Evolutionary conservation across 2,113 vertebrate species (phyloP), one percentile per base, ranked within the genome.

Genomic region (Chamaetylas fuelleborni): DNA sequence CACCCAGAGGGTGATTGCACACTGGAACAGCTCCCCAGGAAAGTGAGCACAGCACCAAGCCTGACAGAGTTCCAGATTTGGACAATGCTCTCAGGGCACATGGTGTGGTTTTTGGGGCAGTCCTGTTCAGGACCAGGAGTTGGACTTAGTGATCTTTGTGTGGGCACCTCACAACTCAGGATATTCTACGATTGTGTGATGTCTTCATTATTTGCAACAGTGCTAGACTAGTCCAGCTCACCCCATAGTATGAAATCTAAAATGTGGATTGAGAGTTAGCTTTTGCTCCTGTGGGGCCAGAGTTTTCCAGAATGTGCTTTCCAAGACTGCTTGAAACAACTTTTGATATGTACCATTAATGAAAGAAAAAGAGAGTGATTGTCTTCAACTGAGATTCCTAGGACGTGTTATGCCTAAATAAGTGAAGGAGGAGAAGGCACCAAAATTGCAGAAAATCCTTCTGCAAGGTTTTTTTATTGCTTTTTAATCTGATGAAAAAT

Each of bases 1-100:
- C 17, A 25, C 7, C 11, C 31, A 26, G 4, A 12, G 7, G 4
- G 7, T 42, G 43, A 0, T 3, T 17, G 17, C 14, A 11, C 26
- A 19, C 45, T 43, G 31, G 25, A 58, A 15, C 36, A 51, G 17
- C 20, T 43, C 26, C 33, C 4, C 33, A 34, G 14, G 38, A 3
- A 13, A 43, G 22, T 4, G 33, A 22, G 26, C 17, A 12, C 26
- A 33, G 53, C 18, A 31, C 26, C 22, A 42, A 66, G 2, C 11
- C 45, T 45, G 45, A 4, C 33, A 33, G 43, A 43, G 9, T 8
- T 67, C 53, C 8, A 60, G 26, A 25, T 67, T 76, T 50, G 22
- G 11, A 36, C 22, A 50, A 14, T 22, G 1, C 12, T 61, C 62
- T 45, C 47, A 77, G 50, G 50, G 45, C 28, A 13, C 33, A 1